Evolutionary conservation across 2,888 invertebrate genomes (phyloP).

Genomic region (Temnothorax rugatulus): DNA sequence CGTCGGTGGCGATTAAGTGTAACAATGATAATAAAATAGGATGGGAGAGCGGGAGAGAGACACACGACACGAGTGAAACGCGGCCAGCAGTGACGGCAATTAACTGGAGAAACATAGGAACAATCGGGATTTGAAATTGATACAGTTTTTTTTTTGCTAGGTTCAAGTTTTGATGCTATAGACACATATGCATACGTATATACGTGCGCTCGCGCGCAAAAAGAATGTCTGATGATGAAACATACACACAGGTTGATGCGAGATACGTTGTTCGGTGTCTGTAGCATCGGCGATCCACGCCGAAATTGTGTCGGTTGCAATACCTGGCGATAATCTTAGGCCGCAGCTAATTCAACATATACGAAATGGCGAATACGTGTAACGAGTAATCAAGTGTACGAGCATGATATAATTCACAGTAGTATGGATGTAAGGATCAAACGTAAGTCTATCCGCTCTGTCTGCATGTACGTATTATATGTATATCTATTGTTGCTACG

Average conservation of each 20-base stretch:
- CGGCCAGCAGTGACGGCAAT: no score
- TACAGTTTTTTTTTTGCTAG: conserved; percentile 4
- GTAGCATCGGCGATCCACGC: conserved; percentile 2
- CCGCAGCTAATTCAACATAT: conserved; percentile 49
- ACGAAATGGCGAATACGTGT: conserved; percentile 49
- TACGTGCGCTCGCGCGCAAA: conserved; percentile 31
- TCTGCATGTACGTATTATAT: conserved; percentile 60
- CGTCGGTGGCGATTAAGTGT: conserved; percentile 37
- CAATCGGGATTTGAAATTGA: conserved; percentile 23
- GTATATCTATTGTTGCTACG: conserved; percentile 63
- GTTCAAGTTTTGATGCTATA: conserved; percentile 4
- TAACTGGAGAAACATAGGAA: background rate
- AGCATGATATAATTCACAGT: conserved; percentile 47
- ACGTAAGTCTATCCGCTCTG: conserved; percentile 63
- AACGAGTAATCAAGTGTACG: conserved; percentile 48
- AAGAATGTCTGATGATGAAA: conserved; percentile 11
- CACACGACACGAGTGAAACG: background rate
- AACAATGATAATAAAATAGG: conserved; percentile 47
- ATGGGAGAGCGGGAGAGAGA: background rate
- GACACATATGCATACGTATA: background rate
- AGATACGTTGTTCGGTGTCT: background rate
- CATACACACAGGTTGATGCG: background rate
- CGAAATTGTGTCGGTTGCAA: background rate
- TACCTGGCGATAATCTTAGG: conserved; percentile 44
- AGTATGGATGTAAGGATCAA: conserved; percentile 56